phyloP scores from a whole-genome alignment of 2,888 invertebrate genomes.

The Acanthosepion lycidas region DNA sequence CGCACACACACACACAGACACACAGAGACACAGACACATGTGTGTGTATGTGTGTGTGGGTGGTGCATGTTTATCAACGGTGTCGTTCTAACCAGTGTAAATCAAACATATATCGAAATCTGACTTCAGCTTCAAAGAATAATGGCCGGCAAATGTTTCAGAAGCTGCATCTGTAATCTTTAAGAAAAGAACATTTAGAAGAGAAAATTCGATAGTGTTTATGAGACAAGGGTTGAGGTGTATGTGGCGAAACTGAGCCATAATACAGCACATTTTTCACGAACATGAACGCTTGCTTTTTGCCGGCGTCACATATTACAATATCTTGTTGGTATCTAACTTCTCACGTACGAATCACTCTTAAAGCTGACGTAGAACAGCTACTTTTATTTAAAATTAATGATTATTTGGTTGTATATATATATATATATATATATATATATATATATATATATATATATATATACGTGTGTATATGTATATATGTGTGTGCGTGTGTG shows the following conservation, averaged over 20 bases:
- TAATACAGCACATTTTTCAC: slow-evolving; percentile 1
- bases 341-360: slow-evolving; percentile 37
- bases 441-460: too few relatives aligned
- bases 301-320: slow-evolving; percentile 47
- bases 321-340: background rate
- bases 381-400: background rate
- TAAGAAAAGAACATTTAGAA: background rate
- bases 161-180: slow-evolving; percentile 33
- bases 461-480: too few relatives aligned
- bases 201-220: background rate
- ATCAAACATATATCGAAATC: background rate
- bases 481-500: too few relatives aligned
- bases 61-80: too few relatives aligned
- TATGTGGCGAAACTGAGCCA: background rate
- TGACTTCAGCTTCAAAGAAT: background rate
- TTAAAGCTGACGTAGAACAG: slow-evolving; percentile 22
- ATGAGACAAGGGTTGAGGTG: slow-evolving; percentile 39
- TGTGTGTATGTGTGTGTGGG: too few relatives aligned
- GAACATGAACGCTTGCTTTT: slow-evolving; percentile 35
- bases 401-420: background rate
- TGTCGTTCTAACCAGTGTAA: too few relatives aligned
- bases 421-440: too few relatives aligned
- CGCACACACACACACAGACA: too few relatives aligned
- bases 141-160: background rate
- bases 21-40: too few relatives aligned